Evolutionary conservation across 2,113 vertebrate species (phyloP), one percentile per base, ranked within the genome.

Genomic region (Diphyllodes magnificus): DNA sequence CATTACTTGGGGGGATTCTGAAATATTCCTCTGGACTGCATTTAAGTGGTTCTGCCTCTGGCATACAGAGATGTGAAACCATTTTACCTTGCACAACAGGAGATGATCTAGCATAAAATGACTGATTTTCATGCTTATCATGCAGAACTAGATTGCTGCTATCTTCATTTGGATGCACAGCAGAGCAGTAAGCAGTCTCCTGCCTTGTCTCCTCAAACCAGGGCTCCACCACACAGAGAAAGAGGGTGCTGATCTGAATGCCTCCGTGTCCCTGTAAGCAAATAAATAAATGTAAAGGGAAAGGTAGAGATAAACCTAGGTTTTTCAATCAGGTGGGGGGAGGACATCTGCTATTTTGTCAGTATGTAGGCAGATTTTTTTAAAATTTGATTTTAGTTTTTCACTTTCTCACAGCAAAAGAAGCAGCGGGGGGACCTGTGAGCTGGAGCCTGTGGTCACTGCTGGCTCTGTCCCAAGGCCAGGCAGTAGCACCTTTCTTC

Each of bases 61-160:
- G 53, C 64, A 47, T 39, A 73, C 45, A 63, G 57, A 86, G 30
- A 73, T 11, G 33, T n/a, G 78, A 86, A 86, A 60, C 31, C 63
- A 40, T 92, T 95, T 96, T 95, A 75, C 90, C 68, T 90, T 91
- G 82, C 82, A 86, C 82, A 71, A 69, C 68, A 83, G 82, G 78
- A 90, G 71, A 93, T 57, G 68, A 92, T 86, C 79, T 75, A 70
- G 87, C 87, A 88, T 94, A 73, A 94, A 94, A 97, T 70, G 37
- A 71, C 23, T 9, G 15, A 53, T 82, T 96, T 94, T 93, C 71
- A 90, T 90, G 85, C 93, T 88, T 93, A 90, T 92, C 85, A 64
- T 90, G 90, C 86, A 95, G 85, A 93, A 75, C 68, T 96, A 75
- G 40, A 53, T 81, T 81, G 31, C 56, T 86, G 30, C 54, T 54